A percentile compares a stretch with the other conserved stretches of the same genome.
Conservation (phyloP, 2,113 vertebrate species). For the Corvus cornix region DNA sequence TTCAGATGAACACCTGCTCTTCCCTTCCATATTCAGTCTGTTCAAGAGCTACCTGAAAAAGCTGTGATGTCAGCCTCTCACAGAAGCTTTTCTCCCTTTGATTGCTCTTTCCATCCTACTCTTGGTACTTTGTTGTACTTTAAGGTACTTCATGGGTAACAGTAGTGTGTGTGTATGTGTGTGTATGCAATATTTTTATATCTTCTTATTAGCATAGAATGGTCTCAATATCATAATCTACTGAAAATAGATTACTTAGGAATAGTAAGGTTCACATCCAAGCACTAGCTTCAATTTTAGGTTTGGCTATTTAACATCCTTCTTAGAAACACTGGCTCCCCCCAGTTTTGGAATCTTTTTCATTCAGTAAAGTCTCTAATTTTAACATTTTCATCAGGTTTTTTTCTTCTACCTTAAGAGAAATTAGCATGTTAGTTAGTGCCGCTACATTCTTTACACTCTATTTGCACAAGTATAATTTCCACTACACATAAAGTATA, state of each 20-base stretch:
- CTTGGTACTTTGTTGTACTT: neutral
- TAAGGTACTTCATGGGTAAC: neutral
- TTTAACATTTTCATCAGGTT: neutral
- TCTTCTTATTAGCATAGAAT: neutral
- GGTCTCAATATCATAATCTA: neutral
- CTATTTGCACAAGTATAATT: neutral
- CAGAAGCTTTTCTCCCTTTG: neutral
- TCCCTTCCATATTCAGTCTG: slow-evolving; percentile 16
- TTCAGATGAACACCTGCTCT: slow-evolving; percentile 47
- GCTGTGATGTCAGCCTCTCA: slow-evolving; percentile 20
- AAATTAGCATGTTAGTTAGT: neutral
- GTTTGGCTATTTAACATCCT: neutral
- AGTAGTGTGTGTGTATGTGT: neutral
- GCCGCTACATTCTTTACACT: neutral
- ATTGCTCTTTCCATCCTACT: neutral
- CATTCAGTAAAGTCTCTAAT: neutral
- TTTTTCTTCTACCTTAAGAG: neutral
- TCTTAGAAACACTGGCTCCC: neutral
- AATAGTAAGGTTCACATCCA: neutral
- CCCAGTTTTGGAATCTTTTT: neutral
- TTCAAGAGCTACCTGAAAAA: slow-evolving; percentile 41
- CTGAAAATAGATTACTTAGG: neutral
- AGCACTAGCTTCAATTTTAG: neutral
- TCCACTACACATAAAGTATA: neutral
- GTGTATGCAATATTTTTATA: neutral